Conservation (phyloP, 2,797 vertebrate species). For the Schizopygopsis pylzovi region DNA sequence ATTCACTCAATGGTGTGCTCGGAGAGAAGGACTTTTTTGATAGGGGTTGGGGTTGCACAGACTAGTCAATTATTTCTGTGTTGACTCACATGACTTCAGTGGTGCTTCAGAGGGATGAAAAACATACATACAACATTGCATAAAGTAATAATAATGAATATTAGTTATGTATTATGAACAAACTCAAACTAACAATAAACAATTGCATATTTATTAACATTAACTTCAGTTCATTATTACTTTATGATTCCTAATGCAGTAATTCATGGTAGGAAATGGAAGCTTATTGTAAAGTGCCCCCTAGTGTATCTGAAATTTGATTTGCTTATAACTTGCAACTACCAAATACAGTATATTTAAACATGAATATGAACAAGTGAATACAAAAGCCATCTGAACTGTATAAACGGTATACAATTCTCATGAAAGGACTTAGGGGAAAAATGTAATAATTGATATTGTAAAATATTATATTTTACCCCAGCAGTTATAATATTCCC, state of each 20-base stretch:
- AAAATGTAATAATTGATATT: no score
- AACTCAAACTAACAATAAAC: neutral
- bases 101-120: neutral
- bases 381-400: neutral
- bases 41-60: neutral
- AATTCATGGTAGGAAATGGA: neutral
- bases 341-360: neutral
- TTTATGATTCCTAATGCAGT: neutral
- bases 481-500: neutral
- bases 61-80: neutral
- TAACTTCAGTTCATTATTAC: neutral
- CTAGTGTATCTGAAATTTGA: neutral
- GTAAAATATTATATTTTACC: neutral
- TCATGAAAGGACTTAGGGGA: neutral
- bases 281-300: neutral
- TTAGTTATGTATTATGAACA: neutral
- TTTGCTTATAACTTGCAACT: neutral
- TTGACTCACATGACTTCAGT: neutral
- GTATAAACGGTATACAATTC: neutral
- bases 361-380: neutral
- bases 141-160: neutral
- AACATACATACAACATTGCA: neutral
- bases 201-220: neutral
- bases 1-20: slow-evolving; percentile 66
- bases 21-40: slow-evolving; percentile 3